Percentiles rank a stretch among this genome's conserved stretches.
Conservation (phyloP, 2,797 vertebrate genomes). For the Gambusia yucatana region DNA sequence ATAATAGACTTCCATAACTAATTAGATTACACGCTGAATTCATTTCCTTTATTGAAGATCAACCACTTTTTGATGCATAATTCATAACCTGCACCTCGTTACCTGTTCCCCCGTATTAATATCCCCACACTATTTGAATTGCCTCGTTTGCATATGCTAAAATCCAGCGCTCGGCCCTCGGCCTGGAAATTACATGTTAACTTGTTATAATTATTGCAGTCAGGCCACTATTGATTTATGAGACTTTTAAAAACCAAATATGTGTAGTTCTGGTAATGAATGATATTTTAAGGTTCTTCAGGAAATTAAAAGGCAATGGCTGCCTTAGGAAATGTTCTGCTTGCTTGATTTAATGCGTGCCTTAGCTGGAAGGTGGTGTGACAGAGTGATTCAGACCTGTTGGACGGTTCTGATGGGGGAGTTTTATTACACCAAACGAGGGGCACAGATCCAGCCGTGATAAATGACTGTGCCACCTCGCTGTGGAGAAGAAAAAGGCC, state of each 20-base stretch:
- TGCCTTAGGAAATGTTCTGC: constrained; percentile 99
- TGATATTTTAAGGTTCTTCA: constrained; percentile 99
- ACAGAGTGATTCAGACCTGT: constrained; percentile 99
- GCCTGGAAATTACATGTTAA: constrained; percentile 99
- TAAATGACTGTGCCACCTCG: constrained; percentile 96
- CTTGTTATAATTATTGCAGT: constrained; percentile 99
- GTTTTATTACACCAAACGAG: constrained; percentile 99
- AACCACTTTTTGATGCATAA: constrained; percentile 99
- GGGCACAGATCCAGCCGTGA: constrained; percentile 97
- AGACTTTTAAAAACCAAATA: constrained; percentile 99
- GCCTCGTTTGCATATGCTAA: constrained; percentile 99
- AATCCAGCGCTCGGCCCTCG: constrained; percentile 95
- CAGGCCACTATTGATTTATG: constrained; percentile 99
- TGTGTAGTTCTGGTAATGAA: constrained; percentile 99
- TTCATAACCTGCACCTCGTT: constrained; percentile 99
- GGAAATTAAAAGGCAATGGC: constrained; percentile 99
- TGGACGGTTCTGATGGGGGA: constrained; percentile 98
- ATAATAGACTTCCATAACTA: constrained; percentile 99
- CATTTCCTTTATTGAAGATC: constrained; percentile 99
- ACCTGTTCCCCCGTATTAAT: constrained; percentile 99
- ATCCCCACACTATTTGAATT: constrained; percentile 99
- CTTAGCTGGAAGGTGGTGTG: constrained; percentile 99
- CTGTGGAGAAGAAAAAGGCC: constrained; percentile 82
- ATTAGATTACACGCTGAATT: constrained; percentile 99
- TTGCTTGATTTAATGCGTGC: constrained; percentile 99